phyloP scores from a whole-genome alignment of 2,888 invertebrate species.

The Epistrophella euchroma region DNA sequence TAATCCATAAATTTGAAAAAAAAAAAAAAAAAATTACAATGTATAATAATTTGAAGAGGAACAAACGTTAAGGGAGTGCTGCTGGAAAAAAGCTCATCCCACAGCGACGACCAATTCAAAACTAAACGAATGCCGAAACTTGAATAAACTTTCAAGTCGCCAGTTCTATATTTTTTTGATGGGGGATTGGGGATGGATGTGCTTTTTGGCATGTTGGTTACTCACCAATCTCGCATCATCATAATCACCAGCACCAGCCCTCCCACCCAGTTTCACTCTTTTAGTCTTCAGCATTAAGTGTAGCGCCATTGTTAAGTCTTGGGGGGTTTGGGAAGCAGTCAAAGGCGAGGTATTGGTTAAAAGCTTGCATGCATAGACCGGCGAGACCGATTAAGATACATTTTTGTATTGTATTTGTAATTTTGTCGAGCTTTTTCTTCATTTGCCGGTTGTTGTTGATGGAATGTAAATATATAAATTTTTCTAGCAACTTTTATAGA shows the following conservation, averaged over 20 bases:
- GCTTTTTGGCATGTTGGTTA: constrained; percentile 53
- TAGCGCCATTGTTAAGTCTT: constrained; percentile 32
- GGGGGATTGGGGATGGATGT: constrained; percentile 22
- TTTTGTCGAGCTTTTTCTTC: constrained; percentile 35
- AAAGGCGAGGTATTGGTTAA: not conserved
- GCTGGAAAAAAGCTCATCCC: constrained; percentile 61
- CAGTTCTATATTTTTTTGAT: constrained; percentile 2
- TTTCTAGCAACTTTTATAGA: not conserved
- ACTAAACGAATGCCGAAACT: constrained; percentile 62
- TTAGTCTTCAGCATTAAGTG: not conserved
- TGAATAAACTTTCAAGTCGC: constrained; percentile 44
- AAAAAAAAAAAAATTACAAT: constrained; percentile 17
- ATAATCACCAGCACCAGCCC: constrained; percentile 5
- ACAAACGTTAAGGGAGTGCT: constrained; percentile 49
- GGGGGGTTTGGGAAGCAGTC: not conserved
- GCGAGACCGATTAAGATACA: constrained; percentile 17
- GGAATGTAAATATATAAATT: not conserved
- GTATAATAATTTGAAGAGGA: not conserved
- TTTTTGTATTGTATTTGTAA: constrained; percentile 32
- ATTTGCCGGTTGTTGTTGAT: constrained; percentile 45
- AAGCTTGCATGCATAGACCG: constrained; percentile 2
- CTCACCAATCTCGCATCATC: constrained; percentile 2
- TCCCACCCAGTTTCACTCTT: constrained; percentile 13
- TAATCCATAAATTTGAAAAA: not conserved
- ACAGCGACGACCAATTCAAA: constrained; percentile 67